Conservation (phyloP, 2,797 vertebrate genomes). For the Chiloscyllium punctatum region DNA sequence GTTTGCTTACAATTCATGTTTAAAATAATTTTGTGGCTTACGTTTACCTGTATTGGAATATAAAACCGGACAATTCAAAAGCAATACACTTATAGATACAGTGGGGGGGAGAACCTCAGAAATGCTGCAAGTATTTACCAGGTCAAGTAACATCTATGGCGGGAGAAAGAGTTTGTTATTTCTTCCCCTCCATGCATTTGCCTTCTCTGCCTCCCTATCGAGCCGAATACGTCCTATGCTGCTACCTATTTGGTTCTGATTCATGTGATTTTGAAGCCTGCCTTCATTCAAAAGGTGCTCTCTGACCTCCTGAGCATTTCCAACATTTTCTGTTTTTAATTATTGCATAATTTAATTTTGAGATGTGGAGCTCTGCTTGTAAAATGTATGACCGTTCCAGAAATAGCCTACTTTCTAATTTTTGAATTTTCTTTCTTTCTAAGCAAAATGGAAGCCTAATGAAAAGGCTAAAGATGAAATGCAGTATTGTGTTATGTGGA, state of each 20-base stretch:
- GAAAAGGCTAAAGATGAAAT: constrained; percentile 86
- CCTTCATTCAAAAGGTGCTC: neutral
- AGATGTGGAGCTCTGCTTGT: neutral
- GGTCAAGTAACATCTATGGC: neutral
- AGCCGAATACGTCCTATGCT: neutral
- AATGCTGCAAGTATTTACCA: neutral
- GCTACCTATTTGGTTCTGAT: neutral
- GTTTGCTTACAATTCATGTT: neutral
- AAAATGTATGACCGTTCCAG: neutral
- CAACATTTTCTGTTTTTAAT: neutral
- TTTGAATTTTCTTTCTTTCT: constrained; percentile 43
- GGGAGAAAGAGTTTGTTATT: neutral
- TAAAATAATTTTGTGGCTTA: neutral
- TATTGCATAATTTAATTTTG: neutral
- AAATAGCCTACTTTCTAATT: neutral
- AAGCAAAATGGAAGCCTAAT: constrained; percentile 85
- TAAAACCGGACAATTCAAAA: neutral
- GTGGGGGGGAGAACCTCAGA: neutral
- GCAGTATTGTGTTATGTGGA: constrained; percentile 87
- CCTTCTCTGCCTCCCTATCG: neutral
- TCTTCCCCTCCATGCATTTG: neutral
- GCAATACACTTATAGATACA: neutral
- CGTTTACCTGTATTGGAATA: neutral
- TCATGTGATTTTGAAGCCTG: neutral
- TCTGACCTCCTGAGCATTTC: neutral